Evolutionary conservation across 2,888 invertebrate genomes (phyloP), one percentile per base, ranked within the genome.

Genomic region (Sminthurides aquaticus): DNA sequence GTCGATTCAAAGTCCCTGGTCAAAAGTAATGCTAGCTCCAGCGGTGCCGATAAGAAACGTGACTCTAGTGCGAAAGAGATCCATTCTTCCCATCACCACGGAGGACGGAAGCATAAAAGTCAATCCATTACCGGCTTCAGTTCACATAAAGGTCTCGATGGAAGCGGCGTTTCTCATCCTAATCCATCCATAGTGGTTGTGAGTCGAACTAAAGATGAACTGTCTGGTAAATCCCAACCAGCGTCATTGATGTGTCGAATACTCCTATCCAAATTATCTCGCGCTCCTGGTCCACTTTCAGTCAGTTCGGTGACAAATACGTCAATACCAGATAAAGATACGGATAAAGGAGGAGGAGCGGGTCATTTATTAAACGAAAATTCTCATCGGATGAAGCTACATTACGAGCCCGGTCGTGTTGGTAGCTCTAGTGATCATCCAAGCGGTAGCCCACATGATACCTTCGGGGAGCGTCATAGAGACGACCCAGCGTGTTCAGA

Each of bases 401-500:
- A 67, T 54, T 66, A 70, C 58, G 68, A 69, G 68, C 69, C 71
- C 62, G 71, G 71, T 67, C 69, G 71, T 57, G 73, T 73, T 43
- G 74, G 71, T 60, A 74, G 74, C 65, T 73, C 74, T 24, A 73
- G 72, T 68, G 74, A 74, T 64, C 68, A 71, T 43, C 62, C 65
- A n/a, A 67, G 63, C 55, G 69, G 67, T 67, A 62, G 60, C 65
- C 57, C 60, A 26, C 62, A 29, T 49, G n/a, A n/a, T n/a, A n/a
- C 28, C 49, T n/a, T 22, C 11, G 24, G 20, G 29, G 62, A 62
- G 27, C 43, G 57, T 18, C 43, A 62, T n/a, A 2, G 28, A 58
- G 69, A 57, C 58, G 68, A 66, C 54, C 43, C 70, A 49, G 28
- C 66, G 69, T 69, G 68, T 70, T 69, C 69, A 68, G 69, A 67